Conservation (phyloP, 1,140 invertebrate genomes). For the Sarcophaga bullata region DNA sequence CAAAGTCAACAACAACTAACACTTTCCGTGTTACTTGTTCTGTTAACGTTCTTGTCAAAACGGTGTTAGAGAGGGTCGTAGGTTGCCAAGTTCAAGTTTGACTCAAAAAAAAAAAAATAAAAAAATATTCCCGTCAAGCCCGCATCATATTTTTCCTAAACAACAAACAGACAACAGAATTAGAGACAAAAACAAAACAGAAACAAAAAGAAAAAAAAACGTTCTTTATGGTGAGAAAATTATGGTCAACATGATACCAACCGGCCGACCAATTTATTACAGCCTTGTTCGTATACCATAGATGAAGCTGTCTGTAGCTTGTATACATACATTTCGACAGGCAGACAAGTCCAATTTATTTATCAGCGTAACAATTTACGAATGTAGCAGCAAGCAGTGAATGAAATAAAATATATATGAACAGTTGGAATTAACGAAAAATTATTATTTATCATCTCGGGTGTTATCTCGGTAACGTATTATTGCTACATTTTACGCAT, state of each 20-base stretch:
- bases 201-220: neutral
- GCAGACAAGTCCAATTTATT: neutral
- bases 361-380: slow-evolving; percentile 16
- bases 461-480: neutral
- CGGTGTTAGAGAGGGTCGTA: slow-evolving; percentile 5
- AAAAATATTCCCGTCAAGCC: neutral
- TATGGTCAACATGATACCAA: slow-evolving; percentile 16
- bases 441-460: neutral
- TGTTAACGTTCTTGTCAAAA: slow-evolving; percentile 26
- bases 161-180: neutral
- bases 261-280: neutral
- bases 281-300: neutral
- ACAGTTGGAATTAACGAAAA: too few species aligned
- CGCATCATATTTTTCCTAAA: neutral
- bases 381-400: neutral
- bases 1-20: neutral
- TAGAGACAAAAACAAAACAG: neutral
- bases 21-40: slow-evolving; percentile 17
- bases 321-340: neutral
- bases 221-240: slow-evolving; percentile 24
- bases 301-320: neutral
- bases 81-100: neutral
- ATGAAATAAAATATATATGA: neutral
- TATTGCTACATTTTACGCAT: slow-evolving; percentile 15
- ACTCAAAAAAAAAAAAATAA: neutral